phyloP scores from a whole-genome alignment of 2,797 vertebrate species.

The Lagothrix lagotricha region DNA sequence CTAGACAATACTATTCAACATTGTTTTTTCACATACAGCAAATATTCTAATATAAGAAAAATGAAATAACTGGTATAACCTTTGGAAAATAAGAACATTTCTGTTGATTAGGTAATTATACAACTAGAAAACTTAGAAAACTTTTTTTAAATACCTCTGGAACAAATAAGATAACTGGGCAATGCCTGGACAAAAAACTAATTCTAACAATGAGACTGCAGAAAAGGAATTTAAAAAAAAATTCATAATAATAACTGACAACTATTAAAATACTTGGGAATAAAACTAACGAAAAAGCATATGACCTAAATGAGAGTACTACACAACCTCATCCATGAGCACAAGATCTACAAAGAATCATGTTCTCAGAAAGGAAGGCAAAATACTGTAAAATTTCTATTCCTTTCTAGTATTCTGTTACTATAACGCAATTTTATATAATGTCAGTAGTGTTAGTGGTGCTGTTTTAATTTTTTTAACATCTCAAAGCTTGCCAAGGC shows the following conservation, averaged over 20 bases:
- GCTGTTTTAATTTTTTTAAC: neutral
- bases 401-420: neutral
- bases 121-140: neutral
- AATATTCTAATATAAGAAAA: neutral
- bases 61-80: neutral
- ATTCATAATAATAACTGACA: neutral
- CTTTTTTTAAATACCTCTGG: too few species aligned
- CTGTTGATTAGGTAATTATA: neutral
- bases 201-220: neutral
- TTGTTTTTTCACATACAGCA: neutral
- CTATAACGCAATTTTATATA: neutral
- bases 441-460: neutral
- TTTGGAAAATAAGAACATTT: neutral
- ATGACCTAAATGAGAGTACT: neutral
- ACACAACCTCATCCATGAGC: neutral
- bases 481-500: too few species aligned
- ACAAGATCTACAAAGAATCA: neutral
- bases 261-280: neutral
- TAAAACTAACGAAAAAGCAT: neutral
- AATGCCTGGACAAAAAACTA: neutral
- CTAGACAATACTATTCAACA: neutral
- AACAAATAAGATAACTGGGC: neutral
- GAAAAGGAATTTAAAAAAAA: neutral
- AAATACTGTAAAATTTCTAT: neutral
- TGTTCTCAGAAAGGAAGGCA: neutral